These are phyloP conservation scores for Sarcophaga variegata DNA, from an alignment of 2,888 invertebrate genomes.

Conservation along the genomic window DNA sequence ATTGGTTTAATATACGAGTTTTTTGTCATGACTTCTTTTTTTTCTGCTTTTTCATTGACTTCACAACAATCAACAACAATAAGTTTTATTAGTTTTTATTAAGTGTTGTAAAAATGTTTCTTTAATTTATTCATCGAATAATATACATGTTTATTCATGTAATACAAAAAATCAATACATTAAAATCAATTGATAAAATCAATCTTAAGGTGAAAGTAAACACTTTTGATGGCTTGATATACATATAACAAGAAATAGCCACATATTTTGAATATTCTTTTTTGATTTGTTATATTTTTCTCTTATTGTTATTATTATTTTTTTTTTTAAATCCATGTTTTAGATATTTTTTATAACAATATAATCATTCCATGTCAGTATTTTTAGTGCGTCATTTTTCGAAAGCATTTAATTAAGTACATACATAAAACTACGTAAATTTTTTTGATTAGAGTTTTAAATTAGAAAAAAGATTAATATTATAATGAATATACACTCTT, in stretches of 20 bases:
- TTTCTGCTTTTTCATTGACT: slow-evolving; percentile 27
- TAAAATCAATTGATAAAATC: slow-evolving; percentile 6
- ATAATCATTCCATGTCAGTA: slow-evolving; percentile 38
- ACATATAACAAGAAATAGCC: not conserved
- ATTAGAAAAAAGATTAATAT: not conserved
- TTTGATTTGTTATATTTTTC: slow-evolving; percentile 43
- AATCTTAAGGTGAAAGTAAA: slow-evolving; percentile 78
- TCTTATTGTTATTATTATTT: slow-evolving; percentile 9
- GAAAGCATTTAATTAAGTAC: not conserved
- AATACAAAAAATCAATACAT: not conserved
- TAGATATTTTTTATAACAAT: not conserved
- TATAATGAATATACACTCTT: no score
- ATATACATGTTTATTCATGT: no score
- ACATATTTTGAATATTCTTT: slow-evolving; percentile 37
- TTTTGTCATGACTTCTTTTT: slow-evolving; percentile 14
- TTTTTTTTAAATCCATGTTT: not conserved
- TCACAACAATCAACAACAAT: slow-evolving; percentile 60
- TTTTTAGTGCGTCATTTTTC: slow-evolving; percentile 24
- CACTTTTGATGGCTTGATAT: slow-evolving; percentile 75
- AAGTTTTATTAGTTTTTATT: slow-evolving; percentile 21
- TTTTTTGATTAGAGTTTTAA: slow-evolving; percentile 27
- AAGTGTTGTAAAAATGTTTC: slow-evolving; percentile 37
- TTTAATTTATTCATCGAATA: no score
- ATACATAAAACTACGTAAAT: not conserved
- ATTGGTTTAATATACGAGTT: slow-evolving; percentile 23